Base-by-base conservation (phyloP, 2,888 invertebrate species). In the Temnothorax rugatulus region DNA sequence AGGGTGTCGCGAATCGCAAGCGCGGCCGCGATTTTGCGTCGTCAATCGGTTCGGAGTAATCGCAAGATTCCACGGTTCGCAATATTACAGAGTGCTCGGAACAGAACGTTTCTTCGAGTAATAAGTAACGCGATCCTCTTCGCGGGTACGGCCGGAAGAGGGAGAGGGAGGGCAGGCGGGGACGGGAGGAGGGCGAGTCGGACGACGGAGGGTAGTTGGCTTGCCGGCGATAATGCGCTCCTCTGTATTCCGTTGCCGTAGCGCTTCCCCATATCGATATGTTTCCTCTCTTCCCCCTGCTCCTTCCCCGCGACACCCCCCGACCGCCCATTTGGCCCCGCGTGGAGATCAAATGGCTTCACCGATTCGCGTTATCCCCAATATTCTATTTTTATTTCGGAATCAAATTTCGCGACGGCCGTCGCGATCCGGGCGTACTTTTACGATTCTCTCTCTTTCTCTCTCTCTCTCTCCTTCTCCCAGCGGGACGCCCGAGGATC, bases 261-360 rank as follows among this genome's bases (percentile, higher is more conserved):
- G 89, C 87, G 86, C 89, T 92, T 93, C 93, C 94, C 94, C 94
- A 94, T 95, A 94, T 94, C 94, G 94, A 95, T 94, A 94, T 91
- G 87, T 87, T 91, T 89, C 90, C 89, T 83, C 91, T 64, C 85
- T 86, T 85, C 84, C 86, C 81, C 87, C 85, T 52, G 29, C 52
- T 61, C 84, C 90, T 57, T 85, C 76, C 50, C 79, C 59, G 57
- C 57, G 71, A 69, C 47, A 79, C 68, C 69, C 73, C 66, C 79
- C 90, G 84, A 88, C 90, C 90, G 89, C 89, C 91, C 87, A 89
- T 91, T 90, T 86, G 87, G 88, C 89, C 86, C 86, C 88, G 87
- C 92, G 91, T 91, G 90, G 90, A 94, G 94, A 94, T 94, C 94
- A 94, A 94, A 94, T 94, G 94, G 94, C 94, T 95, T 95, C 94